Percentiles rank a stretch among this genome's conserved stretches.
phyloP scores from a whole-genome alignment of 1,140 invertebrate genomes.

The Drosophila rufa region DNA sequence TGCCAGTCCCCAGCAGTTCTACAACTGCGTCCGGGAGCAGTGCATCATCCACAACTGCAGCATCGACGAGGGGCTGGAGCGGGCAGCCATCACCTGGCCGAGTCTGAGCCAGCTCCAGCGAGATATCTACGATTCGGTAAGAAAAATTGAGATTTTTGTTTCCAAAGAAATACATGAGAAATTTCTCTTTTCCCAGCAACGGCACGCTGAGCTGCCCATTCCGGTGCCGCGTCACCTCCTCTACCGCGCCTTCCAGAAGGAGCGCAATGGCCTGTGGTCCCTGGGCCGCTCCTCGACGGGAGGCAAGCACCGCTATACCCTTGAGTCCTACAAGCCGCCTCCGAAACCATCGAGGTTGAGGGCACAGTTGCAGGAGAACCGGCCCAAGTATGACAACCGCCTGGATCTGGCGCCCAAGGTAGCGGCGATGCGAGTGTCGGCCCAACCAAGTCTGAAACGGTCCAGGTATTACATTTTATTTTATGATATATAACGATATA shows the following conservation, averaged over 20 bases:
- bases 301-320: constrained; percentile 35
- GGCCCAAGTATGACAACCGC: constrained; percentile 62
- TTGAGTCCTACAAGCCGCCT: constrained; percentile 58
- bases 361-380: constrained; percentile 9
- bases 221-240: constrained; percentile 62
- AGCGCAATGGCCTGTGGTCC: constrained; percentile 58
- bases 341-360: constrained; percentile 12
- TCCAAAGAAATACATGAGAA: not conserved
- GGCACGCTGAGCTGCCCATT: constrained; percentile 62
- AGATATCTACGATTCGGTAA: constrained; percentile 62
- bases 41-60: constrained; percentile 74
- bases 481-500: not conserved
- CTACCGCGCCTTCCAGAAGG: constrained; percentile 64
- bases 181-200: constrained; percentile 17
- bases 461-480: not conserved
- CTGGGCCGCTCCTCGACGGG: constrained; percentile 24
- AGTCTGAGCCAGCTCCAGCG: constrained; percentile 31
- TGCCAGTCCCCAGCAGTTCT: constrained; percentile 66
- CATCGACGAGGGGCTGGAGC: constrained; percentile 65
- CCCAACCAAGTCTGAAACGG: constrained; percentile 1
- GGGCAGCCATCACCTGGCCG: constrained; percentile 43
- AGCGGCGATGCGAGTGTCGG: constrained; percentile 7
- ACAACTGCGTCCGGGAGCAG: constrained; percentile 64
- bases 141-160: not conserved
- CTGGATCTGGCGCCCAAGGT: constrained; percentile 13